A percentile compares a stretch with the other conserved stretches of the same genome.
Evolutionary conservation across 2,888 invertebrate genomes (phyloP).

Genomic region (Epistrophella euchroma): DNA sequence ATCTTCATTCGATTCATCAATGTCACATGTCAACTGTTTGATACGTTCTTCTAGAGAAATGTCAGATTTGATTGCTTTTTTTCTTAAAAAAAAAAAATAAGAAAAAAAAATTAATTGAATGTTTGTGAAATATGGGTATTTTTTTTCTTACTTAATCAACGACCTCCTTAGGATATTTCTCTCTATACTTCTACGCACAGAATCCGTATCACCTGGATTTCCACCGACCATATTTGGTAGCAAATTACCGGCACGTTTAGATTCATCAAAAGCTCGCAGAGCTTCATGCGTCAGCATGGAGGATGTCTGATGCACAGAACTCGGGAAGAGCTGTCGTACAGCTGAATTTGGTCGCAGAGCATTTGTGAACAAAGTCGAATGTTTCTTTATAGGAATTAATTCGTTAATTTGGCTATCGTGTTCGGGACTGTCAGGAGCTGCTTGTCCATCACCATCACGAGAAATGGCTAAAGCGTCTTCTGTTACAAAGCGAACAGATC

Average conservation of each 20-base stretch:
- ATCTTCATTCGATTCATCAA: conserved; percentile 87
- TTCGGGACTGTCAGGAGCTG: conserved; percentile 79
- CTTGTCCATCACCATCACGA: conserved; percentile 80
- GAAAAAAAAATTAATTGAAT: not conserved
- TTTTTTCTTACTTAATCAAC: conserved; percentile 87
- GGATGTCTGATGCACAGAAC: conserved; percentile 87
- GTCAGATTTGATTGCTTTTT: conserved; percentile 85
- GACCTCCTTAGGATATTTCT: conserved; percentile 92
- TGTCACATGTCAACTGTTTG: conserved; percentile 93
- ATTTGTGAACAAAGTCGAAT: conserved; percentile 83
- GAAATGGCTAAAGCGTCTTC: conserved; percentile 80
- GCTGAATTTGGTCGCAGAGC: conserved; percentile 89
- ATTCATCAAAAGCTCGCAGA: conserved; percentile 88
- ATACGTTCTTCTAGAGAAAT: conserved; percentile 94
- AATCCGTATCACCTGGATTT: conserved; percentile 86
- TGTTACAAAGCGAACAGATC: conserved; percentile 89
- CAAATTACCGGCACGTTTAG: conserved; percentile 85
- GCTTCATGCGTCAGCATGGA: conserved; percentile 89
- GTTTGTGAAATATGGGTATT: not conserved
- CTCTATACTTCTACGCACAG: conserved; percentile 91
- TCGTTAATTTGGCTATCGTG: conserved; percentile 83
- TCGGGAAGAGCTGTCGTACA: conserved; percentile 92
- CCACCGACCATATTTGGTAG: conserved; percentile 82
- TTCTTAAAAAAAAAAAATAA: conserved; percentile 77
- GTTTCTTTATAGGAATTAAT: conserved; percentile 83